Base-by-base conservation (phyloP, 2,888 invertebrate genomes). In the Dexiosoma caninum region DNA sequence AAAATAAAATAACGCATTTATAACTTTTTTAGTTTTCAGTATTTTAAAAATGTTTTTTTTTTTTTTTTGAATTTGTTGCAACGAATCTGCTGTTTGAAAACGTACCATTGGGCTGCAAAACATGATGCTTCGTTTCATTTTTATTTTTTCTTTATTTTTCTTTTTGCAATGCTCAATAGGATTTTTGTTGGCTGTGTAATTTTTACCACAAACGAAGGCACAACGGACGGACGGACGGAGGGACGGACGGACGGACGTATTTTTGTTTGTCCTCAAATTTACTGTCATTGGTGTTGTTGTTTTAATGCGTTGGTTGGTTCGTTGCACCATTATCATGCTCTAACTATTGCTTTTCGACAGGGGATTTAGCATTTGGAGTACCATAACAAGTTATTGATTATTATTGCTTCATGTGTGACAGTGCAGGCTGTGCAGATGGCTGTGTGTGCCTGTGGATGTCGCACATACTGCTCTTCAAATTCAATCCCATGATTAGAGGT, bases 401-500 rank as follows among this genome's bases (percentile, higher is more conserved):
- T 27, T 16, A 16, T 53, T 19, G 30, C 14, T n/a, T 19, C 35
- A 46, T 49, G 12, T 21, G 19, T 60, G 4, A 27, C 6, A 27
- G 6, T 27, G 6, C 27, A 27, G 3, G n/a, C n/a, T n/a, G 6
- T 6, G 27, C 3, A 7, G 4, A 7, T 8, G 37, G 12, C 0
- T n/a, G 19, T 8, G 3, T 8, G n/a, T 21, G n/a, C n/a, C 12
- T 27, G 53, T 42, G 19, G 4, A 14, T 62, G 46, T 19, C 19
- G 12, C 12, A 44, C n/a, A 27, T 21, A 21, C 32, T 44, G 71
- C 66, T 66, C 53, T 55, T 72, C 62, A 64, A 69, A 49, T 62
- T 69, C 49, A 77, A 72, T 70, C 32, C 30, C 9, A 23, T 78
- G 74, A 59, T 57, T 81, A 70, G 72, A 64, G 81, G 77, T 81